Conservation (phyloP, 2,113 vertebrate genomes). For the Sinocyclocheilus anshuiensis region DNA sequence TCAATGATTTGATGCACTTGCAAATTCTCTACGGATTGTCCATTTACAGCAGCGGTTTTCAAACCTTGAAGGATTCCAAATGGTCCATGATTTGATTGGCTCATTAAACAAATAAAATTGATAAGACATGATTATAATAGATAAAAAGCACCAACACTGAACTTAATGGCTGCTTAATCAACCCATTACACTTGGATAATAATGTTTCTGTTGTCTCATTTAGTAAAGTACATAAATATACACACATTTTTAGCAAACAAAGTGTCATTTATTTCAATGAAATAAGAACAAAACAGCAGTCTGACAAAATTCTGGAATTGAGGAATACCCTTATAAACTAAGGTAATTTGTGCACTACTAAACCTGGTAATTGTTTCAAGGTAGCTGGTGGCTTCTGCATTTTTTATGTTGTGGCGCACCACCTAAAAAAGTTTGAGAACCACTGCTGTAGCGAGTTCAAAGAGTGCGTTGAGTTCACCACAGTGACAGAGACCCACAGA, state of each 20-base stretch:
- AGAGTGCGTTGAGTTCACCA: slow-evolving; percentile 77
- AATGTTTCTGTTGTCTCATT: background rate
- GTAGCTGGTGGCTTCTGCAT: background rate
- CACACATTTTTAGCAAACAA: background rate
- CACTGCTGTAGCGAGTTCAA: slow-evolving; percentile 6
- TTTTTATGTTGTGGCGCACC: background rate
- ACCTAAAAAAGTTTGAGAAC: background rate
- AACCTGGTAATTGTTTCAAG: background rate
- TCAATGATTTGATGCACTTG: background rate
- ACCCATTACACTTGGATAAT: background rate
- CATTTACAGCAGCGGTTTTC: background rate
- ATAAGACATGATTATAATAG: background rate
- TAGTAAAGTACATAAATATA: background rate
- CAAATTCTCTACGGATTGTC: background rate
- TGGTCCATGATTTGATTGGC: background rate
- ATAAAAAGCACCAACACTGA: background rate
- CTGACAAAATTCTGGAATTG: background rate
- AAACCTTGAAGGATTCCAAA: background rate
- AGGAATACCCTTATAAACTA: background rate
- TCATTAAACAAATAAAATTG: background rate
- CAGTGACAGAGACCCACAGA: slow-evolving; percentile 99
- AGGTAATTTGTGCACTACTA: background rate
- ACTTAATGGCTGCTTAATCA: background rate
- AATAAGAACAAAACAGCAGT: background rate
- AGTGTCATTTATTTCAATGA: background rate